A percentile compares a stretch with the other conserved stretches of the same genome.
These are phyloP conservation scores for Anastrepha obliqua DNA, from an alignment of 1,140 invertebrate species.

Conservation along the genomic window DNA sequence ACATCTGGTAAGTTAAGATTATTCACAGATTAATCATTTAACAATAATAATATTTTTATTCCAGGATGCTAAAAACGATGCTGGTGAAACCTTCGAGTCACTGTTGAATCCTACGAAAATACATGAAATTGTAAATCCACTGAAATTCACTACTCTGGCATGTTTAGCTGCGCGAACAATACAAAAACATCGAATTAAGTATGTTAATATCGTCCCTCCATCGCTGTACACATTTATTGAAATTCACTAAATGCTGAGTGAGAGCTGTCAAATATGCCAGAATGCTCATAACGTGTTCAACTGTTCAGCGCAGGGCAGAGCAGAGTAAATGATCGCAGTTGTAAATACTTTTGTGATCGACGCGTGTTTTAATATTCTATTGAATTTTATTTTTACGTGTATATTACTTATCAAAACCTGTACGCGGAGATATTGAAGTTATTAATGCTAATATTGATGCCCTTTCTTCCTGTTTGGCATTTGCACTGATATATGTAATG, in stretches of 20 bases:
- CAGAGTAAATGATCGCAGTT: constrained; percentile 3
- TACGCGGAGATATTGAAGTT: constrained; percentile 16
- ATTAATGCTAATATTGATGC: constrained; percentile 8
- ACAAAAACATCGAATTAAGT: constrained; percentile 68
- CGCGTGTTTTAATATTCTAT: not conserved
- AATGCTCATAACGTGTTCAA: not conserved
- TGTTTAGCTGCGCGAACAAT: constrained; percentile 88
- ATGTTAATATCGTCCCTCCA: constrained; percentile 64
- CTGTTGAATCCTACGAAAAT: constrained; percentile 79
- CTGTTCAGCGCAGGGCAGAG: not conserved
- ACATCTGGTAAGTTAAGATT: constrained; percentile 78
- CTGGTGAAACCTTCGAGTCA: constrained; percentile 85
- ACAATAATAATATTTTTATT: constrained; percentile 36
- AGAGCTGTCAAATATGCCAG: not conserved
- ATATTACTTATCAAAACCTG: not conserved
- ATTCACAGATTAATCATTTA: not conserved
- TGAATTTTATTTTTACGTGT: constrained; percentile 8
- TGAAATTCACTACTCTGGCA: constrained; percentile 86
- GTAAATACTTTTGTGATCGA: constrained; percentile 26
- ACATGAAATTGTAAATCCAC: constrained; percentile 83
- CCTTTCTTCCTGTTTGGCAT: not conserved
- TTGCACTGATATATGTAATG: constrained; percentile 32
- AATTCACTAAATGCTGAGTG: constrained; percentile 64
- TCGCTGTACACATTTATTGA: constrained; percentile 72
- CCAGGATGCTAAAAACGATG: constrained; percentile 86